phyloP scores from a whole-genome alignment of 1,140 invertebrate species.

The Octopus bimaculoides region DNA sequence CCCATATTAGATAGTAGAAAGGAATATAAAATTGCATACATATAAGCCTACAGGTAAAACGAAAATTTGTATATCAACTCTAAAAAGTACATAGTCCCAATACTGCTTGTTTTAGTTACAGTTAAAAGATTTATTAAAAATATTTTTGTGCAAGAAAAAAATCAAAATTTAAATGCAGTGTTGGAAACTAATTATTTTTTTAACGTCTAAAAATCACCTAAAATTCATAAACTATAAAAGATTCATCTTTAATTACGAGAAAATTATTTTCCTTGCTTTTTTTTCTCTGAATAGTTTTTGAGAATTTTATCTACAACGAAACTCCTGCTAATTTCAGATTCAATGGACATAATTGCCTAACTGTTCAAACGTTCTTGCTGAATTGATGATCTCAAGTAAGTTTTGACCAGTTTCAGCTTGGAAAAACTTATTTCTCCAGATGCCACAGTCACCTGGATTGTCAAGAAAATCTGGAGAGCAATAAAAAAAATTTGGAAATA shows the following conservation, averaged over 20 bases:
- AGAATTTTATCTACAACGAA: neutral
- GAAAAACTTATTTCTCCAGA: neutral
- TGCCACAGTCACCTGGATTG: neutral
- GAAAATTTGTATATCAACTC: neutral
- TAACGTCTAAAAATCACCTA: neutral
- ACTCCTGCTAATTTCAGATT: slow-evolving; percentile 11
- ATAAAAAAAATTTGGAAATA: neutral
- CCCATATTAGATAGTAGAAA: too few species aligned
- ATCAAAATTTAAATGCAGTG: neutral
- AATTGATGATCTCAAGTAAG: slow-evolving; percentile 11
- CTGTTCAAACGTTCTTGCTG: slow-evolving; percentile 6
- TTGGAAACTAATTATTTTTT: neutral
- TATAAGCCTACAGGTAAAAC: neutral
- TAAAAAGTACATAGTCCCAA: neutral
- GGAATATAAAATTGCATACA: neutral
- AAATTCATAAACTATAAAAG: neutral
- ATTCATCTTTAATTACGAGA: neutral
- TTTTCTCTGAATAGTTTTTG: neutral
- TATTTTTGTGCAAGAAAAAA: neutral
- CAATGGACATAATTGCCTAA: neutral
- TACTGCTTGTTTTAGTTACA: neutral
- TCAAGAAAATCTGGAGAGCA: slow-evolving; percentile 1
- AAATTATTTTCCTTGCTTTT: neutral
- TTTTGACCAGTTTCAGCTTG: neutral
- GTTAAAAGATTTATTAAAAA: neutral